These are phyloP conservation scores for Drosophila chauvacae DNA, from an alignment of 1,140 invertebrate genomes.

Conservation along the genomic window DNA sequence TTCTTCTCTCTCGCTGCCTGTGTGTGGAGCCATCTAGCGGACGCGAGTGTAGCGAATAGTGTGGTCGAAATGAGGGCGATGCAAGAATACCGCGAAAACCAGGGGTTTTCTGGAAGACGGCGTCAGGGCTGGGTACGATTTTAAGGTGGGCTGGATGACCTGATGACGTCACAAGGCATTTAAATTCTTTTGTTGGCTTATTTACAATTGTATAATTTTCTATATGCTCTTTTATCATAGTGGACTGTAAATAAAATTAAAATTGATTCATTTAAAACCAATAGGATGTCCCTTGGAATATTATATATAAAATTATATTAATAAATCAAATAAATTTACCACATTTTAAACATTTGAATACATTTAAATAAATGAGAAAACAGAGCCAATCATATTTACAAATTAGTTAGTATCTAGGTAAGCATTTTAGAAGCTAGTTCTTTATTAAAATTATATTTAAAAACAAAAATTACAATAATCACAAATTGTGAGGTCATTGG, in stretches of 20 bases:
- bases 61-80: slow-evolving; percentile 3
- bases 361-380: background rate
- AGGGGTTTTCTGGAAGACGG: slow-evolving; percentile 20
- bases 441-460: background rate
- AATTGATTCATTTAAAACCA: too few species aligned
- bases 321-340: background rate
- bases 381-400: background rate
- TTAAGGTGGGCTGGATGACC: background rate
- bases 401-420: background rate
- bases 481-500: slow-evolving; percentile 17
- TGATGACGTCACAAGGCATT: background rate
- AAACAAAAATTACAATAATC: background rate
- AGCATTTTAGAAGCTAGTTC: background rate
- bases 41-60: slow-evolving; percentile 44
- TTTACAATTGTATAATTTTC: background rate
- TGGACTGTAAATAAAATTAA: background rate
- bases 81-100: slow-evolving; percentile 4
- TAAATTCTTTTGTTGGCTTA: background rate
- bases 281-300: too few species aligned
- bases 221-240: background rate
- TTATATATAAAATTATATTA: background rate
- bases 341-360: background rate
- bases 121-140: slow-evolving; percentile 12
- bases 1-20: slow-evolving; percentile 71
- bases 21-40: slow-evolving; percentile 62